These are phyloP conservation scores for Fabriciana adippe DNA, from an alignment of 2,888 invertebrate genomes.

Conservation along the genomic window DNA sequence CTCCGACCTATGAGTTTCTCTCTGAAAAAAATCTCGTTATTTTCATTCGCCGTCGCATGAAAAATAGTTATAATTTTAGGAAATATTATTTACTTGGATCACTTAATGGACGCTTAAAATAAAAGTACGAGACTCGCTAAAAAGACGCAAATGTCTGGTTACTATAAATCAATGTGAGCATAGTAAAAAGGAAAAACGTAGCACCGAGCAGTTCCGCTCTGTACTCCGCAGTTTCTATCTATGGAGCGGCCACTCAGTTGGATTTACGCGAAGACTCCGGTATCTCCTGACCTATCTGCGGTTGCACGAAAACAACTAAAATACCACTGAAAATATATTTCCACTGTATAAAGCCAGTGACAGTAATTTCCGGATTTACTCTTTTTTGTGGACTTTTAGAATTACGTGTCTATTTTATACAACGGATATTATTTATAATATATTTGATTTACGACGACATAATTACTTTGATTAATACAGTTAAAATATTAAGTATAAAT, in stretches of 20 bases:
- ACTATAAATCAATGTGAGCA: slow-evolving; percentile 58
- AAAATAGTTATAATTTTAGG: background rate
- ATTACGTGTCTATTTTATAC: too few relatives aligned
- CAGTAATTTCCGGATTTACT: slow-evolving; percentile 23
- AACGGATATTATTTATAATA: too few relatives aligned
- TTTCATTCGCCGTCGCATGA: too few relatives aligned
- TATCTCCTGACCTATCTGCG: slow-evolving; percentile 51
- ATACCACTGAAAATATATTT: slow-evolving; percentile 35
- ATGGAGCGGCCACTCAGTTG: slow-evolving; percentile 49
- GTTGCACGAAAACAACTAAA: slow-evolving; percentile 36
- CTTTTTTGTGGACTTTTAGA: slow-evolving; percentile 3
- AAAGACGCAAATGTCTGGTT: slow-evolving; percentile 46
- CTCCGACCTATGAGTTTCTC: too few relatives aligned
- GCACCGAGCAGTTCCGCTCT: slow-evolving; percentile 45
- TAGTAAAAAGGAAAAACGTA: slow-evolving; percentile 52
- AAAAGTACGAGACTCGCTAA: slow-evolving; percentile 40
- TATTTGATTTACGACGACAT: too few relatives aligned
- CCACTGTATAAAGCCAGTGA: slow-evolving; percentile 28
- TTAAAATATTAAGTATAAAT: too few relatives aligned
- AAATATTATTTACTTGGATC: slow-evolving; percentile 20
- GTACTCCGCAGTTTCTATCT: slow-evolving; percentile 44
- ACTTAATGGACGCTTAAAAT: slow-evolving; percentile 33
- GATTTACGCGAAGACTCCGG: slow-evolving; percentile 63
- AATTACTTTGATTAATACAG: too few relatives aligned
- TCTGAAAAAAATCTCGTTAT: too few relatives aligned